phyloP scores from a whole-genome alignment of 2,888 invertebrate genomes.

The Cartodere bifasciata region DNA sequence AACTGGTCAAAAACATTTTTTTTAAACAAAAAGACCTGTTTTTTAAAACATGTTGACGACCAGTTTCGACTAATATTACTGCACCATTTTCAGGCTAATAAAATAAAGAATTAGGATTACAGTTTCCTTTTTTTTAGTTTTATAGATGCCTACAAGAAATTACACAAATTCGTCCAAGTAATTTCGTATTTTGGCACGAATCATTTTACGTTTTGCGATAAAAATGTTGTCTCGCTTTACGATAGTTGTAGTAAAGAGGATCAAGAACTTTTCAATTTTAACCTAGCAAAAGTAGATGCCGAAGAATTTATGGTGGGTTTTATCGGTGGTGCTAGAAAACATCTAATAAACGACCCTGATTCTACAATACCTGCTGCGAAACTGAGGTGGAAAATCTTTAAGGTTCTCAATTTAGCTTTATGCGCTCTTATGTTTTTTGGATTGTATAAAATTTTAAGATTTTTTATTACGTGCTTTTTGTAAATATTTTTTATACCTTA shows the following conservation, averaged over 20 bases:
- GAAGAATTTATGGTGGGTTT: slow-evolving; percentile 39
- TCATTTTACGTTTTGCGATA: slow-evolving; percentile 57
- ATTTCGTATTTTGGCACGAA: slow-evolving; percentile 64
- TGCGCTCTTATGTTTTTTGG: slow-evolving; percentile 2
- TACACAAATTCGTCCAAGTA: slow-evolving; percentile 62
- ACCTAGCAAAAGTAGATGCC: slow-evolving; percentile 59
- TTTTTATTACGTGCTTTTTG: slow-evolving; percentile 3
- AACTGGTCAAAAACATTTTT: too few species aligned
- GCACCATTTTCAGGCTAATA: not conserved
- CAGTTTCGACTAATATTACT: too few species aligned
- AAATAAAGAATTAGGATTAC: too few species aligned
- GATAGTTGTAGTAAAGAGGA: slow-evolving; percentile 42
- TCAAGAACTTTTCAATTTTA: slow-evolving; percentile 53
- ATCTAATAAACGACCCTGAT: slow-evolving; percentile 43
- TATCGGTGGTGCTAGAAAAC: slow-evolving; percentile 13
- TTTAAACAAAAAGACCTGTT: too few species aligned
- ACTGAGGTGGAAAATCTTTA: slow-evolving; percentile 8
- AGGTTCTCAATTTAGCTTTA: slow-evolving; percentile 9
- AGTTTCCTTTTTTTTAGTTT: slow-evolving; percentile 44
- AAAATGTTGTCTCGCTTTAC: slow-evolving; percentile 39
- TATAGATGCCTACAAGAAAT: slow-evolving; percentile 63
- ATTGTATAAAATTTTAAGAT: slow-evolving; percentile 3
- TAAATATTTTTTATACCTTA: too few species aligned
- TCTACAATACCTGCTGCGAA: slow-evolving; percentile 52
- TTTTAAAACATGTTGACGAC: too few species aligned